Base-by-base conservation (phyloP, 2,797 vertebrate genomes). In the Rachycentron canadum region DNA sequence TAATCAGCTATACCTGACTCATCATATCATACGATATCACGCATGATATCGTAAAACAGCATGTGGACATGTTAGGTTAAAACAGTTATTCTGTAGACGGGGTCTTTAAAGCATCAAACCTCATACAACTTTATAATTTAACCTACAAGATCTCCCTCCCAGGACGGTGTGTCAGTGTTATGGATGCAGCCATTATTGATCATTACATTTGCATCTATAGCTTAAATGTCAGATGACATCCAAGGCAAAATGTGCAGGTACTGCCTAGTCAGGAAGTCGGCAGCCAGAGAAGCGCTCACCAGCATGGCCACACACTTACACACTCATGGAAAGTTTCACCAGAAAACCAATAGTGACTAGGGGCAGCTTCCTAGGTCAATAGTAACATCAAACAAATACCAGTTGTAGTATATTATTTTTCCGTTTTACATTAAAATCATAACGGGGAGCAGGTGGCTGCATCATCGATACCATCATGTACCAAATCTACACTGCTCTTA, bases 301-400 rank as follows among this genome's bases (percentile, higher is more conserved):
- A 60, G 28, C 45, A 26, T n/a, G n/a, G n/a, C 43, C 32, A 56
- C 45, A 67, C 26, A 71, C 21, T 12, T 30, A 59, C 32, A 3
- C 45, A 21, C 36, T 79, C 28, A 16, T 57, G 43, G 16, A 52
- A 32, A 21, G 55, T 71, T 9, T 64, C 16, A 58, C n/a, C 64
- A 50, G 36, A 25, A 62, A 58, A 45, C 40, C 60, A 56, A 1
- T 1, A 0, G 49, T 16, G 0, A 66, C n/a, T n/a, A 57, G 1
- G 7, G 45, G 47, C n/a, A 32, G 0, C 47, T 41, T 57, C 72
- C 45, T 68, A 69, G 75, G 74, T 70, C 65, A 81, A 36, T 2
- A 14, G 52, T 52, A 58, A 49, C 56, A 30, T 62, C 16, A 72
- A 3, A 67, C 17, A 10, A 9, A 11, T 21, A 64, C 9, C 14